Evolutionary conservation across 1,140 invertebrate species (phyloP).

Genomic region (Dendrolimus kikuchii): DNA sequence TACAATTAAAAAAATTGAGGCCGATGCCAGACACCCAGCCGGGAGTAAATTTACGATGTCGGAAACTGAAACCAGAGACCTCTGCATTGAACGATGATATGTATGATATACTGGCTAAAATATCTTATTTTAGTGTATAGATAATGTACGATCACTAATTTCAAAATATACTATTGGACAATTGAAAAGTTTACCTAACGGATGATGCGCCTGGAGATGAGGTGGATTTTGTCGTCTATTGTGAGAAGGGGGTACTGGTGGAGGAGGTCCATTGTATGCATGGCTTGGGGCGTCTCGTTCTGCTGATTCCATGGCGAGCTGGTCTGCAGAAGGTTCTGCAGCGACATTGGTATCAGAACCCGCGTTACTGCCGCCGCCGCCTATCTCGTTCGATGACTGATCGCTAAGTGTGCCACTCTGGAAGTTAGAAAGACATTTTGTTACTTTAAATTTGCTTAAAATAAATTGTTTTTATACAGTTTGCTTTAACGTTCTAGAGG

Average conservation of each 20-base stretch:
- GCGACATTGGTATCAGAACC: constrained; percentile 42
- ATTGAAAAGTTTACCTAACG: constrained; percentile 41
- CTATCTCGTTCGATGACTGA: constrained; percentile 53
- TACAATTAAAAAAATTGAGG: too few species aligned
- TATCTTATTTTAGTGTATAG: too few species aligned
- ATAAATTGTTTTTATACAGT: too few species aligned
- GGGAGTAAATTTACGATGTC: too few species aligned
- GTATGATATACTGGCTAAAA: too few species aligned
- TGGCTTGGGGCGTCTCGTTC: constrained; percentile 74
- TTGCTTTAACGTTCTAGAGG: too few species aligned
- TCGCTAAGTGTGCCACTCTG: constrained; percentile 55
- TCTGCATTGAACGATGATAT: too few species aligned
- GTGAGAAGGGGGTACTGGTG: constrained; percentile 57
- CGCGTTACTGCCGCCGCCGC: constrained; percentile 30
- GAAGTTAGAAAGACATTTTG: constrained; percentile 20
- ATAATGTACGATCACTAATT: too few species aligned
- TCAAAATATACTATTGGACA: too few species aligned
- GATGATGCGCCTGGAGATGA: constrained; percentile 71
- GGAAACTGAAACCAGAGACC: too few species aligned
- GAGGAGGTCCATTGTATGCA: constrained; percentile 68
- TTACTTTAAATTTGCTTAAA: neutral
- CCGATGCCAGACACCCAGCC: too few species aligned
- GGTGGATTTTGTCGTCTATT: constrained; percentile 64
- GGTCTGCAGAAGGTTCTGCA: constrained; percentile 72
- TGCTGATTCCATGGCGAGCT: constrained; percentile 78